Conservation (phyloP, 2,888 invertebrate species). For the Venusia cambrica region DNA sequence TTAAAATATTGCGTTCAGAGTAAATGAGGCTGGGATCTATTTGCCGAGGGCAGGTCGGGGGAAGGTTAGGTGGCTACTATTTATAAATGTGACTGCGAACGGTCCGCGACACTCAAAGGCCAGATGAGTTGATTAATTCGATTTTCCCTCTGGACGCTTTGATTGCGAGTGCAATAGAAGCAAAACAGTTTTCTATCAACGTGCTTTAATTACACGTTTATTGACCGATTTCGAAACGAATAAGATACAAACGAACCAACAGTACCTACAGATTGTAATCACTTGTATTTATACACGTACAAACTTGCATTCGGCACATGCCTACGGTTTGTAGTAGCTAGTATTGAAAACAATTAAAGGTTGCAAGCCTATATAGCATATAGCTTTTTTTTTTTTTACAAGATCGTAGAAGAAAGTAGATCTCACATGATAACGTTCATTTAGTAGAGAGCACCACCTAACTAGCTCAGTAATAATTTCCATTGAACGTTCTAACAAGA, state of each 20-base stretch:
- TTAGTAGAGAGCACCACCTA: too few species aligned
- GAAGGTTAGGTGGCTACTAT: constrained; percentile 26
- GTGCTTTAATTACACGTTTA: constrained; percentile 35
- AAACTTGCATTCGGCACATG: too few species aligned
- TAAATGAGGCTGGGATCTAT: constrained; percentile 17
- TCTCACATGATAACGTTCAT: too few species aligned
- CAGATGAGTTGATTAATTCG: constrained; percentile 65
- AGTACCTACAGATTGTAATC: too few species aligned
- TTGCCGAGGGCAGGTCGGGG: constrained; percentile 14
- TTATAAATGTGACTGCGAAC: constrained; percentile 53
- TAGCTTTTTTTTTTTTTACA: background rate
- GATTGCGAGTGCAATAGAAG: constrained; percentile 59
- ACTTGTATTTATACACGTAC: too few species aligned
- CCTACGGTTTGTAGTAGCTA: too few species aligned
- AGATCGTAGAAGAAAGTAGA: too few species aligned
- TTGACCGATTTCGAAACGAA: constrained; percentile 11
- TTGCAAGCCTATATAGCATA: background rate
- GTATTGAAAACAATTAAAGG: too few species aligned
- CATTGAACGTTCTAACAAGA: constrained; percentile 23
- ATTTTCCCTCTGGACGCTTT: constrained; percentile 63
- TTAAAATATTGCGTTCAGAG: constrained; percentile 15
- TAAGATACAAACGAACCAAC: constrained; percentile 4
- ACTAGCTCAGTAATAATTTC: constrained; percentile 20
- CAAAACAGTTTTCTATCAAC: constrained; percentile 47
- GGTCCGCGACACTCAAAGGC: constrained; percentile 61